Conservation (phyloP, 2,113 vertebrate species). For the Elachura formosa region DNA sequence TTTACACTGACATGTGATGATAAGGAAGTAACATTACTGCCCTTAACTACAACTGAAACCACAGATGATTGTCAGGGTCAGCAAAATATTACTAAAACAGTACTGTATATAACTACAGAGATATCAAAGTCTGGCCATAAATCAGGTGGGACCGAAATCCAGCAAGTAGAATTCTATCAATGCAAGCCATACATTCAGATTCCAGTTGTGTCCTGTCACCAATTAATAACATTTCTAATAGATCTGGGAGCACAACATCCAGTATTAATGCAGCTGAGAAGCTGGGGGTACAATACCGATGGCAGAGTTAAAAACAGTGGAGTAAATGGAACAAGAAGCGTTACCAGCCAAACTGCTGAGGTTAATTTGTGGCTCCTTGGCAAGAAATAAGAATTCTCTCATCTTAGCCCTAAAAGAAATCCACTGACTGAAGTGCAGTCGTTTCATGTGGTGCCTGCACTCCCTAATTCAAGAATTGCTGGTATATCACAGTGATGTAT, state of each 20-base stretch:
- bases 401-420: not conserved
- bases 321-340: not conserved
- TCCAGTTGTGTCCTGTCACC: not conserved
- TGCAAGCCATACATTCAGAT: not conserved
- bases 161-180: not conserved
- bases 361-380: not conserved
- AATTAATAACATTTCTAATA: not conserved
- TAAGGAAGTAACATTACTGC: not conserved
- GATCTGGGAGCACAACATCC: not conserved
- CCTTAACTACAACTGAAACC: not conserved
- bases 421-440: not conserved
- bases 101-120: not conserved
- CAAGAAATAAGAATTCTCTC: not conserved
- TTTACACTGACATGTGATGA: not conserved
- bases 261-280: not conserved
- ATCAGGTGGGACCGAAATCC: not conserved
- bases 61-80: not conserved
- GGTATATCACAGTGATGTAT: not conserved
- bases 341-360: not conserved
- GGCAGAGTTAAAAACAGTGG: not conserved
- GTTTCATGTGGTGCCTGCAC: fast-evolving
- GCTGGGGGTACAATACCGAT: fast-evolving
- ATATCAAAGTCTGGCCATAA: not conserved
- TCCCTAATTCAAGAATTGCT: not conserved
- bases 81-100: not conserved